Conservation (phyloP, 2,113 vertebrate species). For the Larimichthys polyactis region DNA sequence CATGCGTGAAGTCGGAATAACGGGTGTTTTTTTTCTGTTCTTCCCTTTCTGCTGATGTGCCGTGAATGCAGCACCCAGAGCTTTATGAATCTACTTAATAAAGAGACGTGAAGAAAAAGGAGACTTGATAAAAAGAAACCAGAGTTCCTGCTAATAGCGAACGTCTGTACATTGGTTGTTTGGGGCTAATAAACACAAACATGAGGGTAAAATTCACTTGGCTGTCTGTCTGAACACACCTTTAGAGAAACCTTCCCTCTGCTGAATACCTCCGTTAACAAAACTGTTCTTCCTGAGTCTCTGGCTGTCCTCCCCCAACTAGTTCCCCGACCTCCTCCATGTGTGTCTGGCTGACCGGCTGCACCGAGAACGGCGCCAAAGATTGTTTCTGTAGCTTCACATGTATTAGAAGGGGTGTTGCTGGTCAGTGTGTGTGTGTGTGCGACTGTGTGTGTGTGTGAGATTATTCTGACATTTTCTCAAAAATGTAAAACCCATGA, state of each 20-base stretch:
- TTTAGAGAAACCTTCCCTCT: conserved; percentile 54
- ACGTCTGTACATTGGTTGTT: background rate
- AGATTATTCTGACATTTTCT: conserved; percentile 6
- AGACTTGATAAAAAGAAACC: too few relatives aligned
- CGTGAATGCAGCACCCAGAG: too few relatives aligned
- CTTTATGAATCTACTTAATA: background rate
- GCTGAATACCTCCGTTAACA: conserved; percentile 75
- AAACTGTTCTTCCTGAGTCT: conserved; percentile 74
- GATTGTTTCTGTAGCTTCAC: conserved; percentile 71
- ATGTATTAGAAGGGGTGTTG: conserved; percentile 57
- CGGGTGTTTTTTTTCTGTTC: background rate
- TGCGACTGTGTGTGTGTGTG: conserved; percentile 12
- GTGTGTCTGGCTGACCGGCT: conserved; percentile 52
- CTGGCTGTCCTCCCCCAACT: background rate
- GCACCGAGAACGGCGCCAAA: conserved; percentile 78
- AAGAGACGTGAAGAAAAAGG: background rate
- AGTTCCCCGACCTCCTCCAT: conserved; percentile 8
- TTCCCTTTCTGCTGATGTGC: background rate
- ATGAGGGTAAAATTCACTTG: background rate
- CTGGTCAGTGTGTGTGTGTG: conserved; percentile 53
- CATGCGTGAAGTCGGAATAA: background rate
- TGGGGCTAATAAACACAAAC: background rate
- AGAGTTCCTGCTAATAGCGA: background rate
- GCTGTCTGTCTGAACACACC: conserved; percentile 50
- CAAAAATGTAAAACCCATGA: conserved; percentile 47